phyloP scores from a whole-genome alignment of 1,140 invertebrate species.

The fruit fly (Drosophila melanogaster) region DNA sequence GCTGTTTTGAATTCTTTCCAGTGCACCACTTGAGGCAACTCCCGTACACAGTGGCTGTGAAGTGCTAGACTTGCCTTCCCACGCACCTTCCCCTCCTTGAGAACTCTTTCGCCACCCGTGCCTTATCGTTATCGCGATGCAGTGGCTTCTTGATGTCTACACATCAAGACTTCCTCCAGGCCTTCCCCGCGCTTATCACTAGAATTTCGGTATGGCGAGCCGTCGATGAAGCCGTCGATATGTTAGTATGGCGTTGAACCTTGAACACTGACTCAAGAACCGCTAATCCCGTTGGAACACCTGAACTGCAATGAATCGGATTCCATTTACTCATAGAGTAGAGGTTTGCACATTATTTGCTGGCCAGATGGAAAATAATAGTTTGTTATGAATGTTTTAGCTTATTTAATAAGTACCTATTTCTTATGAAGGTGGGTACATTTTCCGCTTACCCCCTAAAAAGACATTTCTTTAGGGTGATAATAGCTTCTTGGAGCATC shows the following conservation, averaged over 20 bases:
- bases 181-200: conserved; percentile 14
- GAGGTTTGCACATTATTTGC: background rate
- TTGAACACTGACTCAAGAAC: conserved; percentile 38
- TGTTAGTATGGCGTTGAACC: background rate
- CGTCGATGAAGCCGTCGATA: background rate
- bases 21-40: background rate
- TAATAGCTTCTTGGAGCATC: too few relatives aligned
- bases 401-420: too few relatives aligned
- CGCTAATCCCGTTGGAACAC: conserved; percentile 7
- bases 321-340: background rate
- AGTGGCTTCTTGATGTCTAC: conserved; percentile 26
- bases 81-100: background rate
- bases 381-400: background rate
- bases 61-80: conserved; percentile 3
- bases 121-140: conserved; percentile 34
- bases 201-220: background rate
- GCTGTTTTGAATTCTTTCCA: background rate
- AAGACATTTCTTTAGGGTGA: too few relatives aligned
- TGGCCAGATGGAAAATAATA: too few relatives aligned
- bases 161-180: conserved; percentile 33
- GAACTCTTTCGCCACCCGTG: background rate
- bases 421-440: too few relatives aligned
- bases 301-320: background rate
- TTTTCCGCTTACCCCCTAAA: too few relatives aligned
- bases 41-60: conserved; percentile 19